phyloP scores from a whole-genome alignment of 2,888 invertebrate species.

The Alentia gelatinosa region DNA sequence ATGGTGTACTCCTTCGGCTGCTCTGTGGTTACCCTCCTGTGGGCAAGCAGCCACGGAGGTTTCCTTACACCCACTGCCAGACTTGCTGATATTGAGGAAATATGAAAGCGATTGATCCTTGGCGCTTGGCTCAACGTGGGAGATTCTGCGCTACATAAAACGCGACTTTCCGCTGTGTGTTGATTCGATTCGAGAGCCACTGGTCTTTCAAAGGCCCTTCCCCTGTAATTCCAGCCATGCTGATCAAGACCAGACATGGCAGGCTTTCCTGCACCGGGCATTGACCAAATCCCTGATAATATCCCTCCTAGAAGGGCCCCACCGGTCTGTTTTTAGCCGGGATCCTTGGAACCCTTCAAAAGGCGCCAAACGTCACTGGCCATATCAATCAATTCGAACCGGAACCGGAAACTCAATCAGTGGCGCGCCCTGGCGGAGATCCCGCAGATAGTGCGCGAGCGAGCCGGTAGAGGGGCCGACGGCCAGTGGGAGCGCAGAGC shows the following conservation, averaged over 20 bases:
- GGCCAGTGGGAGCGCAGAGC: background rate
- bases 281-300: background rate
- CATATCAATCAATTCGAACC: background rate
- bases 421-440: slow-evolving; percentile 6
- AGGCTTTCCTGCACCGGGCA: background rate
- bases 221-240: no score
- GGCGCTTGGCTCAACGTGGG: no score
- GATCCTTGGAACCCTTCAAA: background rate
- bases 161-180: no score
- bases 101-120: no score
- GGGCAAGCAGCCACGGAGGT: no score
- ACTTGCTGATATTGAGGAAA: no score
- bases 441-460: background rate
- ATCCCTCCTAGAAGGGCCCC: background rate
- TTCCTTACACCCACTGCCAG: no score
- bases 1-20: no score
- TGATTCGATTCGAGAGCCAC: no score
- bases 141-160: no score
- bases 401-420: slow-evolving; percentile 26
- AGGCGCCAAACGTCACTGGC: background rate
- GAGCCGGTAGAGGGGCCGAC: background rate
- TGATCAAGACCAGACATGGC: background rate
- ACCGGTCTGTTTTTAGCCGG: background rate
- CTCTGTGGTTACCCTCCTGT: no score
- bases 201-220: no score